phyloP scores from a whole-genome alignment of 2,888 invertebrate species.

The Nudaria mundana region DNA sequence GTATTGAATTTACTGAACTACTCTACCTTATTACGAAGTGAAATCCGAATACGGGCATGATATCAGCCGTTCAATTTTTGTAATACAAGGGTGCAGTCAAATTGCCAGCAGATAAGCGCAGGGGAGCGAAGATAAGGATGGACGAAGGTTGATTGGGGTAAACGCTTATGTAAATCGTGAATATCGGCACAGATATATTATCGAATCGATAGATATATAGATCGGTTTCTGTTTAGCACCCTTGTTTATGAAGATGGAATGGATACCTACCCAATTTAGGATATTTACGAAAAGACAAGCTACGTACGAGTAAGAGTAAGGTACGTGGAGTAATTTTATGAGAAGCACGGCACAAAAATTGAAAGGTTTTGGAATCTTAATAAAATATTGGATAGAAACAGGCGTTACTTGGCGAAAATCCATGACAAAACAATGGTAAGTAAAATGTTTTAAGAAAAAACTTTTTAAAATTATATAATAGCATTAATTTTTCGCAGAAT shows the following conservation, averaged over 20 bases:
- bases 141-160: conserved; percentile 46
- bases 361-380: too few species aligned
- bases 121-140: conserved; percentile 34
- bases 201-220: conserved; percentile 20
- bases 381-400: too few species aligned
- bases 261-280: conserved; percentile 14
- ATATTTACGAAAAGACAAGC: conserved; percentile 1
- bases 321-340: too few species aligned
- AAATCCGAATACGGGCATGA: conserved; percentile 27
- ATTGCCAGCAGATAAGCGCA: conserved; percentile 41
- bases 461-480: too few species aligned
- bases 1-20: conserved; percentile 32
- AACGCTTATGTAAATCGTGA: conserved; percentile 26
- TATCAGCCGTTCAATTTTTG: conserved; percentile 40
- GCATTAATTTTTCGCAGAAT: too few species aligned
- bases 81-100: conserved; percentile 41
- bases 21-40: conserved; percentile 37
- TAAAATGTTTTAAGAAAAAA: too few species aligned
- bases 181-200: too few species aligned
- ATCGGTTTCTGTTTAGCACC: conserved; percentile 14
- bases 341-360: too few species aligned
- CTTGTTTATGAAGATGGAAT: conserved; percentile 15
- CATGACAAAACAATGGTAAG: too few species aligned
- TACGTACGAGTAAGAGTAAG: too few species aligned
- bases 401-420: too few species aligned